These are phyloP conservation scores for Andrena haemorrhoa DNA, from an alignment of 2,888 invertebrate genomes.

Conservation along the genomic window DNA sequence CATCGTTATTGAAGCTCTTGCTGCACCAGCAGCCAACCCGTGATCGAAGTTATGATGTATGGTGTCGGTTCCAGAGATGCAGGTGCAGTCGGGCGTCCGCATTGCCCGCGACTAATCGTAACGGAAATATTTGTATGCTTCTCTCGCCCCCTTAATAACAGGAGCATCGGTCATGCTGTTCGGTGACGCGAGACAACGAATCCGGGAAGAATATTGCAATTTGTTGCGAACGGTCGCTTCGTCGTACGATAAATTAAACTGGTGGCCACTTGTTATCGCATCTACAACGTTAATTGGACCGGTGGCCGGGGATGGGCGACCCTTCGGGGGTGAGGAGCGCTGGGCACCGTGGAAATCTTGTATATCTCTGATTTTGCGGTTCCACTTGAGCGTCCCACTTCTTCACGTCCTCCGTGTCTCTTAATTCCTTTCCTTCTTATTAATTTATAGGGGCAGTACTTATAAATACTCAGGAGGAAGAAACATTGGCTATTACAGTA, in stretches of 20 bases:
- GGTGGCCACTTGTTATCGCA: conserved; percentile 57
- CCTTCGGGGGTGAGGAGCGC: not conserved
- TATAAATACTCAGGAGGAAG: too few relatives aligned
- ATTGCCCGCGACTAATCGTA: conserved; percentile 60
- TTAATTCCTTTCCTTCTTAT: not conserved
- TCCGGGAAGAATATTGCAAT: conserved; percentile 73
- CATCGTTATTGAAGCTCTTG: conserved; percentile 65
- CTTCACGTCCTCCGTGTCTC: not conserved
- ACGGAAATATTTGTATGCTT: conserved; percentile 67
- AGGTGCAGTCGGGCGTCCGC: conserved; percentile 42
- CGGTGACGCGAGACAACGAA: conserved; percentile 62
- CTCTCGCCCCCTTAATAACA: conserved; percentile 68
- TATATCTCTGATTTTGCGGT: conserved; percentile 14
- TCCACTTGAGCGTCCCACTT: not conserved
- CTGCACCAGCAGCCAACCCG: conserved; percentile 31
- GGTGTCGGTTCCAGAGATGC: conserved; percentile 49
- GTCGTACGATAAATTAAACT: conserved; percentile 67
- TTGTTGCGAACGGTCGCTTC: conserved; percentile 58
- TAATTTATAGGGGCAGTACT: too few relatives aligned
- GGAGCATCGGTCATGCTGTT: conserved; percentile 66
- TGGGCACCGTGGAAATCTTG: conserved; percentile 25
- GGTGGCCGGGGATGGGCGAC: not conserved
- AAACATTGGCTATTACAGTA: too few relatives aligned
- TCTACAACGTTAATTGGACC: conserved; percentile 67
- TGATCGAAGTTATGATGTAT: conserved; percentile 69